These are phyloP conservation scores for Pelvicachromis taeniatus DNA, from an alignment of 2,113 vertebrate genomes.

Conservation along the genomic window DNA sequence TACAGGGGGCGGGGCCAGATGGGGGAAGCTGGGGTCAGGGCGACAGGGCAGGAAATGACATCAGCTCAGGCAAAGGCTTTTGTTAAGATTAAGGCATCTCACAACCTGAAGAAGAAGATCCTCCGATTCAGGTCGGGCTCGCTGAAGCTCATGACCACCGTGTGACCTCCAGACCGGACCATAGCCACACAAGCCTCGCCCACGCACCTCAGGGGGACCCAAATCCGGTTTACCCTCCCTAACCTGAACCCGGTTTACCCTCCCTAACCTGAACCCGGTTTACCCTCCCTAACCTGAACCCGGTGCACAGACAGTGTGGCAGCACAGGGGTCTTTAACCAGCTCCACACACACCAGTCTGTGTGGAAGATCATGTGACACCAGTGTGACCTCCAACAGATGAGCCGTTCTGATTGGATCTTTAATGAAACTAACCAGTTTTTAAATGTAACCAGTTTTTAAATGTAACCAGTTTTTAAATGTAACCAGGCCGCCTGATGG, in stretches of 20 bases:
- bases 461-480: neutral
- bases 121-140: conserved; percentile 89
- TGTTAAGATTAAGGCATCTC: conserved; percentile 94
- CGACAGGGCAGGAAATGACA: conserved; percentile 65
- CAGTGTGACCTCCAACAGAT: neutral
- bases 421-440: too few relatives aligned
- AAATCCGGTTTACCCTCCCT: neutral
- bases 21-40: conserved; percentile 56
- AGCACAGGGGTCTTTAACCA: neutral
- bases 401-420: neutral
- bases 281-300: neutral
- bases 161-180: conserved; percentile 25
- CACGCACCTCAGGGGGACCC: neutral
- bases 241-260: too few relatives aligned
- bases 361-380: neutral
- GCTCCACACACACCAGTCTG: neutral
- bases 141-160: conserved; percentile 94
- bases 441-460: neutral
- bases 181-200: too few relatives aligned
- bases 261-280: neutral
- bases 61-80: conserved; percentile 78
- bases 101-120: conserved; percentile 96
- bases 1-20: conserved; percentile 59
- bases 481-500: neutral
- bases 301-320: neutral